These are phyloP conservation scores for Crocuta crocuta DNA, from an alignment of 2,113 vertebrate species.

Conservation along the genomic window DNA sequence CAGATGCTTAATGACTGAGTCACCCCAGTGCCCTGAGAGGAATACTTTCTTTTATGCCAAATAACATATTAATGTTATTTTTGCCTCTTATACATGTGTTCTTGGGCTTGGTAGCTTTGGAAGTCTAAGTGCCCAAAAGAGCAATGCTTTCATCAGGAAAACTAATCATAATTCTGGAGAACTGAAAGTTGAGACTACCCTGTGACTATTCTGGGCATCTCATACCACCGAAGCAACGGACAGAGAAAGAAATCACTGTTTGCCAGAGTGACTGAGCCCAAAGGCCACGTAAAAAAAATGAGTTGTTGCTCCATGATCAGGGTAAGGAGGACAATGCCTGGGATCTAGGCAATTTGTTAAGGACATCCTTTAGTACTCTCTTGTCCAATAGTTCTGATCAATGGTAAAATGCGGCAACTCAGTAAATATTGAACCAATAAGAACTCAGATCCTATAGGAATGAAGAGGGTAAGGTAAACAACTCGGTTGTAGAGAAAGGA, in stretches of 20 bases:
- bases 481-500: background rate
- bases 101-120: background rate
- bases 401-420: background rate
- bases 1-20: too few species aligned
- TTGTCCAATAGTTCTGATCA: background rate
- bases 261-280: background rate
- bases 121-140: background rate
- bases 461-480: background rate
- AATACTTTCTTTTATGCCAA: background rate
- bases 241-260: background rate
- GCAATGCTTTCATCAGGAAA: background rate
- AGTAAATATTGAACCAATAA: background rate
- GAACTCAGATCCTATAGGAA: background rate
- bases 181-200: background rate
- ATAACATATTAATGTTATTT: background rate
- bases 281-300: background rate
- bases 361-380: background rate
- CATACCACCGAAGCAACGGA: background rate
- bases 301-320: background rate
- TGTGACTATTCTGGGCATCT: background rate
- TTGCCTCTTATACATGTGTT: rapidly evolving
- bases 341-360: background rate
- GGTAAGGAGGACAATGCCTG: background rate
- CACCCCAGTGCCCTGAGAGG: too few species aligned
- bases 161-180: background rate